phyloP scores from a whole-genome alignment of 2,113 vertebrate species.

The Benitochromis conjunctus region DNA sequence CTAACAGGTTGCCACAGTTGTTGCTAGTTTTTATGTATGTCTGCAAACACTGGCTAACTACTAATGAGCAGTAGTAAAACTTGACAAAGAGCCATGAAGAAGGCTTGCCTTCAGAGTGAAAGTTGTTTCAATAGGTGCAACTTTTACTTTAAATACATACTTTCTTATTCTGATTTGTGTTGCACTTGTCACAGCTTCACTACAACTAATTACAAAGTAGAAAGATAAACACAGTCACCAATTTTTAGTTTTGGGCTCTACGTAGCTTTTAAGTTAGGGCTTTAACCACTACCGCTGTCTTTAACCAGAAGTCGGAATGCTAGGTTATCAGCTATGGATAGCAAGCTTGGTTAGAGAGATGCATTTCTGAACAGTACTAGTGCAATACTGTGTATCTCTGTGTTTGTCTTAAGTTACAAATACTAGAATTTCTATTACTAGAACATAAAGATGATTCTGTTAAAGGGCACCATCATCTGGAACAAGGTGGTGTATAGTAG shows the following conservation, averaged over 20 bases:
- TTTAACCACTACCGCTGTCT: not conserved
- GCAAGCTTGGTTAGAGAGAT: not conserved
- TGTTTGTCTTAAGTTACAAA: not conserved
- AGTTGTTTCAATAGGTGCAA: not conserved
- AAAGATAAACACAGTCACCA: too few relatives aligned
- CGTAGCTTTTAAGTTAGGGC: too few relatives aligned
- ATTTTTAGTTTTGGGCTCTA: too few relatives aligned
- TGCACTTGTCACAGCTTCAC: too few relatives aligned
- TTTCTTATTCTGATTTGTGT: too few relatives aligned
- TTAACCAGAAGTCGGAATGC: not conserved
- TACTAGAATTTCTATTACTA: not conserved
- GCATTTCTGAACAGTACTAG: not conserved
- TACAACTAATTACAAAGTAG: too few relatives aligned
- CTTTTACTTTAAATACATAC: too few relatives aligned
- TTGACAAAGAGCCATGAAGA: not conserved
- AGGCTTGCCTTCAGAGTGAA: not conserved
- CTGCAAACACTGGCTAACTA: not conserved
- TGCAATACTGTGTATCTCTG: rapidly evolving
- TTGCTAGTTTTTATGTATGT: not conserved
- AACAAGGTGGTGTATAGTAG: not conserved
- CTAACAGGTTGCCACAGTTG: not conserved
- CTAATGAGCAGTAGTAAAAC: not conserved
- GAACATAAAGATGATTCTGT: not conserved
- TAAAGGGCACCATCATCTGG: not conserved
- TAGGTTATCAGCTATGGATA: not conserved